Conservation (phyloP, 2,113 vertebrate species). For the Cavia aperea region DNA sequence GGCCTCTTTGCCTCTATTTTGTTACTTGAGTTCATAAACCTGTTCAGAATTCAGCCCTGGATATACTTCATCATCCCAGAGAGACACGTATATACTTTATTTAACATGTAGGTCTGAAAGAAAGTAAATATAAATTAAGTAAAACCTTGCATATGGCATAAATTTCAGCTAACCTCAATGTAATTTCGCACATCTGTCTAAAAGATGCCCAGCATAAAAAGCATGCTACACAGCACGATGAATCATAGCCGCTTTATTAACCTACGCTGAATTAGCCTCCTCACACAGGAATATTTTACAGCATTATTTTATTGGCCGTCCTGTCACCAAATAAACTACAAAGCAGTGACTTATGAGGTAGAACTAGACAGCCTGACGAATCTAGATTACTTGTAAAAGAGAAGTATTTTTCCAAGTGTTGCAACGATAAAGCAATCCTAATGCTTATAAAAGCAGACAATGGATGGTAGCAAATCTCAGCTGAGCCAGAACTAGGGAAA, state of each 20-base stretch:
- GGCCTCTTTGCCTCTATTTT: constrained; percentile 51
- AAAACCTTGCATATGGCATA: constrained; percentile 28
- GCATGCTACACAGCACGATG: constrained; percentile 45
- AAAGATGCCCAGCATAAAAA: constrained; percentile 62
- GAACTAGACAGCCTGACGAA: constrained; percentile 66
- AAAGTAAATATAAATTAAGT: constrained; percentile 57
- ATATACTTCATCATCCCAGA: constrained; percentile 21
- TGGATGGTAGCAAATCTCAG: constrained; percentile 48
- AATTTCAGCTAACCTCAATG: constrained; percentile 59
- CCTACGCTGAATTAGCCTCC: constrained; percentile 62
- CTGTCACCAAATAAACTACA: constrained; percentile 72
- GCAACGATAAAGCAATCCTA: constrained; percentile 65
- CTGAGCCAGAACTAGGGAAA: constrained; percentile 16
- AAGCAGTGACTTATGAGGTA: constrained; percentile 61
- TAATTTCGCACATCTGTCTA: constrained; percentile 56
- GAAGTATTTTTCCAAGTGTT: constrained; percentile 62
- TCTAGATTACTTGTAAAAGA: constrained; percentile 70
- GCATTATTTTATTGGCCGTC: constrained; percentile 73
- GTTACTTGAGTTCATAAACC: constrained; percentile 39
- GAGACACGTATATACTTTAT: constrained; percentile 48
- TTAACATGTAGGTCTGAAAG: constrained; percentile 36
- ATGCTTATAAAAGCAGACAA: constrained; percentile 62
- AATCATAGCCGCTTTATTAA: constrained; percentile 70
- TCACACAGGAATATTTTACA: constrained; percentile 69
- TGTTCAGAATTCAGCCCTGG: constrained; percentile 40